These are phyloP conservation scores for Lasiurus cinereus DNA, from an alignment of 2,113 vertebrate genomes.

Conservation along the genomic window DNA sequence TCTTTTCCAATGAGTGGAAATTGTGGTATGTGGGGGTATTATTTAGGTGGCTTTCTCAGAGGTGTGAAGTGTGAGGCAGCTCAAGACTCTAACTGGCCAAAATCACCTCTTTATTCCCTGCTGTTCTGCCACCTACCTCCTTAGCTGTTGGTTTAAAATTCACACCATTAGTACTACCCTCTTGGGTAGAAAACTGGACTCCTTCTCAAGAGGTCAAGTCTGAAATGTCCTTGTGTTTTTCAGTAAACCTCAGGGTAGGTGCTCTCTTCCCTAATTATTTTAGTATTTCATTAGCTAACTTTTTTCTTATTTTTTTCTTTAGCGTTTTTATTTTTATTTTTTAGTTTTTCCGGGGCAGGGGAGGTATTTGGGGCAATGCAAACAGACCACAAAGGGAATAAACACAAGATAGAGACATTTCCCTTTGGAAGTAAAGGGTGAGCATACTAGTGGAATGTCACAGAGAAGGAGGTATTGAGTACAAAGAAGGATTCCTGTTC, in stretches of 20 bases:
- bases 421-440: too few relatives aligned
- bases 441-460: accelerated
- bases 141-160: neutral
- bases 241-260: neutral
- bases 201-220: neutral
- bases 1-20: neutral
- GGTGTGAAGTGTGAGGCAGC: neutral
- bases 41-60: neutral
- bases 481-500: neutral
- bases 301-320: neutral
- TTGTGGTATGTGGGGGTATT: neutral
- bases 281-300: neutral
- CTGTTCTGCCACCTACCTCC: neutral
- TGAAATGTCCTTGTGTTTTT: neutral
- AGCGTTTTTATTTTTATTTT: neutral
- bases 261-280: neutral
- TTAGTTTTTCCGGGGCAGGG: too few relatives aligned
- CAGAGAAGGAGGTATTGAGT: neutral
- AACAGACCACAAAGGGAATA: neutral
- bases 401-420: neutral
- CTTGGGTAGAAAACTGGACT: neutral
- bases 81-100: neutral
- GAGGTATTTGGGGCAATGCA: neutral
- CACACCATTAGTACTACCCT: neutral
- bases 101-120: neutral